phyloP scores from a whole-genome alignment of 1,140 invertebrate genomes.

The Neodiprion lecontei region DNA sequence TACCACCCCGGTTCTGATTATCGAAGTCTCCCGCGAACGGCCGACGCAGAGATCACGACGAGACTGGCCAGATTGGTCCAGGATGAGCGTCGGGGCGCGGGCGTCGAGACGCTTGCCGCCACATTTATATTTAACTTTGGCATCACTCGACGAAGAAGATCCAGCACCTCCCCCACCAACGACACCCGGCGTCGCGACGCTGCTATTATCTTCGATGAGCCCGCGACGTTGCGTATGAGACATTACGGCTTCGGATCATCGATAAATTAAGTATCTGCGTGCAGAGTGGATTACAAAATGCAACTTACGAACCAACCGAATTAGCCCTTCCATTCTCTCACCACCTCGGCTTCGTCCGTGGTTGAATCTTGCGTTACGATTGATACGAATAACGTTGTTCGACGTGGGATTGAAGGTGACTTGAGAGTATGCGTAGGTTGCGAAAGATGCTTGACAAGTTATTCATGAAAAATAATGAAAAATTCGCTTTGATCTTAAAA shows the following conservation, averaged over 20 bases:
- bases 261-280: not conserved
- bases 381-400: not conserved
- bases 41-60: constrained; percentile 43
- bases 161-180: constrained; percentile 24
- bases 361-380: not conserved
- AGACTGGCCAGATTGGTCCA: constrained; percentile 57
- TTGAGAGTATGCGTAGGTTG: not conserved
- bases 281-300: too few species aligned
- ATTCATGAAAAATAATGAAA: not conserved
- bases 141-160: constrained; percentile 56
- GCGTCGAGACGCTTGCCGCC: constrained; percentile 40
- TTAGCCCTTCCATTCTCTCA: too few species aligned
- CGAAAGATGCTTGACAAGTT: not conserved
- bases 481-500: not conserved
- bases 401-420: not conserved
- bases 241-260: not conserved
- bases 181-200: constrained; percentile 11
- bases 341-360: too few species aligned
- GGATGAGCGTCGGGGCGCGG: constrained; percentile 48
- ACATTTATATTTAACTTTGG: constrained; percentile 63
- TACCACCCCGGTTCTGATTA: not conserved
- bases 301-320: too few species aligned
- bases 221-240: constrained; percentile 11
- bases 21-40: constrained; percentile 6
- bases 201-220: constrained; percentile 40